Percentiles rank a stretch among this genome's conserved stretches.
Evolutionary conservation across 2,797 vertebrate species (phyloP).

Genomic region (Characodon lateralis): DNA sequence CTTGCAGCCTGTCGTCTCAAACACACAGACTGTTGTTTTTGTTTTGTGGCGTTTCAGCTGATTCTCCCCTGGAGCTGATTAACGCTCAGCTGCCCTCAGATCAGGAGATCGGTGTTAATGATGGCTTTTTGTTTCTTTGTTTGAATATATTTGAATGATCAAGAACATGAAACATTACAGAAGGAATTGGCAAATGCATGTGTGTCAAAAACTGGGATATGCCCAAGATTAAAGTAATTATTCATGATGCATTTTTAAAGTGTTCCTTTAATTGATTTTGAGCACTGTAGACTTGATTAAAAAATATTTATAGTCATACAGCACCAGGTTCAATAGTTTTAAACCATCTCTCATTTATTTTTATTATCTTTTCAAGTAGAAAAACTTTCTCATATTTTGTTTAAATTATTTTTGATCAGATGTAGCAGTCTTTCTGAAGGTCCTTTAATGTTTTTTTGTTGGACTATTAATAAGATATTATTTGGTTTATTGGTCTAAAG

Average conservation of each 20-base stretch:
- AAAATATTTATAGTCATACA: neutral
- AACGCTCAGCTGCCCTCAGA: constrained; percentile 39
- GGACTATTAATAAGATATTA: neutral
- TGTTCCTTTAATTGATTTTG: neutral
- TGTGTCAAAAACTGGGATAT: neutral
- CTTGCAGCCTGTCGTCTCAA: constrained; percentile 9
- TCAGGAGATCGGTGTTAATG: constrained; percentile 20
- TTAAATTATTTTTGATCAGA: neutral
- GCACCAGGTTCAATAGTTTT: too few species aligned
- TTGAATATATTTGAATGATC: neutral
- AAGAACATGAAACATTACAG: neutral
- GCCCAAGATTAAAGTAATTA: neutral
- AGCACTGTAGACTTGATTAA: neutral
- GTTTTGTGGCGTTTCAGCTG: constrained; percentile 17
- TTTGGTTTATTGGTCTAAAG: neutral
- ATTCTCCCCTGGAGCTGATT: constrained; percentile 14
- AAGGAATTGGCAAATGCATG: neutral
- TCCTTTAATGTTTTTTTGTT: neutral
- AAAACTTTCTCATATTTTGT: neutral
- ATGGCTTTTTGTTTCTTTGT: neutral
- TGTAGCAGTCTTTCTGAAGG: neutral
- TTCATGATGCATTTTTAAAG: neutral
- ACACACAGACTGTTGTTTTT: constrained; percentile 15
- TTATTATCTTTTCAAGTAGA: too few species aligned
- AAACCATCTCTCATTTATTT: too few species aligned